phyloP scores from a whole-genome alignment of 2,888 invertebrate genomes.

The Sarcophaga subvicina region DNA sequence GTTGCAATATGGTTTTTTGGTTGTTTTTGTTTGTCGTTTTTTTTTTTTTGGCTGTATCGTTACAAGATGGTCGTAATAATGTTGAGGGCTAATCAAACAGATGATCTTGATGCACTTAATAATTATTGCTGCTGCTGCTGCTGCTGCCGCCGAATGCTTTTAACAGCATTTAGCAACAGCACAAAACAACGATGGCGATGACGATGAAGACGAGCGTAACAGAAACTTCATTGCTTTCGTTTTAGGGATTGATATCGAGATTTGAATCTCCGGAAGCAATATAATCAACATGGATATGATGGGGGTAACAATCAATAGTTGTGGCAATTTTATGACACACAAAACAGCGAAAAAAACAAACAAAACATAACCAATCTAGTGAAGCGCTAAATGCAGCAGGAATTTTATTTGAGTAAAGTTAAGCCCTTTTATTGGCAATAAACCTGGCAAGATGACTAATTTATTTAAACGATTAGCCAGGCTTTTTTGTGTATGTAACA shows the following conservation, averaged over 20 bases:
- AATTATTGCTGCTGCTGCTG: slow-evolving; percentile 68
- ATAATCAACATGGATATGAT: slow-evolving; percentile 65
- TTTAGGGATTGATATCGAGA: slow-evolving; percentile 72
- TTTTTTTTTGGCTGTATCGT: slow-evolving; percentile 47
- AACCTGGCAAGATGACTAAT: not conserved
- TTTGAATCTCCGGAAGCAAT: slow-evolving; percentile 79
- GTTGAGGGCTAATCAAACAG: slow-evolving; percentile 69
- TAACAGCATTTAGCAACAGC: slow-evolving; percentile 55
- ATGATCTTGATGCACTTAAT: slow-evolving; percentile 81
- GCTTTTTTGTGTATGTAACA: not conserved
- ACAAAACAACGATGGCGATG: slow-evolving; percentile 13
- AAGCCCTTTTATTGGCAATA: not conserved
- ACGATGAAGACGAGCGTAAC: not conserved
- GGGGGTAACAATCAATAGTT: slow-evolving; percentile 28
- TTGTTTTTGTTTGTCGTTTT: not conserved
- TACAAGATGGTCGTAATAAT: slow-evolving; percentile 66
- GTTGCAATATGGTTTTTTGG: not conserved
- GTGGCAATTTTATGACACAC: slow-evolving; percentile 37
- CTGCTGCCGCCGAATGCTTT: slow-evolving; percentile 59
- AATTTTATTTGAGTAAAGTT: not conserved
- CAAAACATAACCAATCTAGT: slow-evolving; percentile 38
- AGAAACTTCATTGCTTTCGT: slow-evolving; percentile 54
- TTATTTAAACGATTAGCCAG: not conserved
- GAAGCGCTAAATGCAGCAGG: slow-evolving; percentile 55
- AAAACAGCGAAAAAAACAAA: slow-evolving; percentile 16